Conservation (phyloP, 2,797 vertebrate genomes). For the Notoglanidium macrostoma region DNA sequence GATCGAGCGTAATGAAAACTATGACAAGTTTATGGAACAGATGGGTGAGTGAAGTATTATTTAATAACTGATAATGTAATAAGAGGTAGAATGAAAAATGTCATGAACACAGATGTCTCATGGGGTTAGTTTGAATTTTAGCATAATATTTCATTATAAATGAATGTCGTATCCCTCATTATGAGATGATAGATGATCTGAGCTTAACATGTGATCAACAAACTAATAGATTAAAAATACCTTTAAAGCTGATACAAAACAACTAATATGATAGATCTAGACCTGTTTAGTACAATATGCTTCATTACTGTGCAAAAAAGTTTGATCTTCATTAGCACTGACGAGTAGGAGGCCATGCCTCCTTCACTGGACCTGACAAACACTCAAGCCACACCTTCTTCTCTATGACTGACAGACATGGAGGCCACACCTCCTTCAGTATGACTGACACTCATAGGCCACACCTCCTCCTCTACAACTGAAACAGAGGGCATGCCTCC, state of each 20-base stretch:
- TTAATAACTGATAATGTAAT: background rate
- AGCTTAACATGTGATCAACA: background rate
- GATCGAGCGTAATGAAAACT: slow-evolving; percentile 85
- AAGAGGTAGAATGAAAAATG: background rate
- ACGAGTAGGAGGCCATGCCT: background rate
- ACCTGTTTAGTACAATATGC: background rate
- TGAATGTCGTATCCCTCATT: background rate
- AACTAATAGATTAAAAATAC: background rate
- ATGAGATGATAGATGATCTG: background rate
- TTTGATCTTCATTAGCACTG: background rate
- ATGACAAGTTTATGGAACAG: slow-evolving; percentile 92
- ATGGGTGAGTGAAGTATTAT: slow-evolving; percentile 77
- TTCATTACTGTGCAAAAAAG: too few species aligned
- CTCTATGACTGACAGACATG: background rate
- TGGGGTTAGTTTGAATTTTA: background rate
- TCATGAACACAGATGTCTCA: background rate
- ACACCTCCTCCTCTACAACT: too few species aligned
- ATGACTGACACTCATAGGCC: too few species aligned
- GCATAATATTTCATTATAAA: background rate
- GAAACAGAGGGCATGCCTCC: too few species aligned
- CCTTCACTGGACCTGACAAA: background rate
- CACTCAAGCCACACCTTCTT: background rate
- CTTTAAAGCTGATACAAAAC: background rate
- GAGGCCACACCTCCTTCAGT: background rate
- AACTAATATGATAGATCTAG: background rate